phyloP scores from a whole-genome alignment of 2,888 invertebrate genomes.

The Phlogophora meticulosa region DNA sequence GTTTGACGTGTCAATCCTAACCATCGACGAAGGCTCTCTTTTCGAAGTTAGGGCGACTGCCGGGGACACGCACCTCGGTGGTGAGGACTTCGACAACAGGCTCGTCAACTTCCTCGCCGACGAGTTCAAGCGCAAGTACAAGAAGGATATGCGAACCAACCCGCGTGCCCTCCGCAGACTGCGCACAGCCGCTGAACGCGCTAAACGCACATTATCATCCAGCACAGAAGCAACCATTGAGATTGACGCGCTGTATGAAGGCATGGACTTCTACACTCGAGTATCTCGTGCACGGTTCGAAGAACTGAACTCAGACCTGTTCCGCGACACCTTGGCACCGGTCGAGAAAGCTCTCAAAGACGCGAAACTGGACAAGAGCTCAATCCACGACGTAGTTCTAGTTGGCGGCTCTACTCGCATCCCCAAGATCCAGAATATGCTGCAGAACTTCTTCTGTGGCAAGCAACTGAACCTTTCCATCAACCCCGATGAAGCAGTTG shows the following conservation, averaged over 20 bases:
- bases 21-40: slow-evolving; percentile 94
- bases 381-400: slow-evolving; percentile 95
- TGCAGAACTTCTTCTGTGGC: slow-evolving; percentile 94
- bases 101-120: slow-evolving; percentile 93
- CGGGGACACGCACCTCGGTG: slow-evolving; percentile 96
- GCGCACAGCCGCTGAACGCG: slow-evolving; percentile 94
- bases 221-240: slow-evolving; percentile 94
- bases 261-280: slow-evolving; percentile 93
- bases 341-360: slow-evolving; percentile 95
- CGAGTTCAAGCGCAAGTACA: slow-evolving; percentile 94
- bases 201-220: slow-evolving; percentile 94
- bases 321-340: slow-evolving; percentile 94
- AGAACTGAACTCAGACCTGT: slow-evolving; percentile 93
- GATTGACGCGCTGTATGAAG: slow-evolving; percentile 94
- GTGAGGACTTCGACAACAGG: slow-evolving; percentile 93
- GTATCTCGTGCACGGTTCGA: slow-evolving; percentile 94
- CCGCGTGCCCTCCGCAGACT: slow-evolving; percentile 93
- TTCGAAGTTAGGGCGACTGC: slow-evolving; percentile 96
- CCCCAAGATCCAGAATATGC: slow-evolving; percentile 94
- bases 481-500: slow-evolving; percentile 96
- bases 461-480: slow-evolving; percentile 94
- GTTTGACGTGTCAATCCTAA: slow-evolving; percentile 96
- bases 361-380: slow-evolving; percentile 94
- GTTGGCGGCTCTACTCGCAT: slow-evolving; percentile 96
- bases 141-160: slow-evolving; percentile 93